Percentiles rank a stretch among this genome's conserved stretches.
phyloP scores from a whole-genome alignment of 2,113 vertebrate species.

The Epinephelus lanceolatus region DNA sequence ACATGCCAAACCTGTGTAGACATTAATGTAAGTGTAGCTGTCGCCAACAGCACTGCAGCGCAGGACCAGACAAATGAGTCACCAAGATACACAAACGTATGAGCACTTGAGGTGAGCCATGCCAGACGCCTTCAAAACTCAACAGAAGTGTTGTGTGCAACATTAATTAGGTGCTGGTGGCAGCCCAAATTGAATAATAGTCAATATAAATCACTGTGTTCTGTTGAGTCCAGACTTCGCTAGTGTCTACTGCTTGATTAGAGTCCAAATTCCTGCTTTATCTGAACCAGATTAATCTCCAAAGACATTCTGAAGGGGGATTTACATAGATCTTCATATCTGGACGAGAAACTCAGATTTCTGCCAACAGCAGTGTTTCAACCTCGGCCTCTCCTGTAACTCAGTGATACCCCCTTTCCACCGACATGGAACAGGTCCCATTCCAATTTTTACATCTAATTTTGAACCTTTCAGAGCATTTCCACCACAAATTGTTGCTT shows the following conservation, averaged over 20 bases:
- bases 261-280: background rate
- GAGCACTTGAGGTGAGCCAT: background rate
- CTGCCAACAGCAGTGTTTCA: background rate
- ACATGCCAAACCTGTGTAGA: slow-evolving; percentile 8
- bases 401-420: too few species aligned
- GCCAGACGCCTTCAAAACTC: background rate
- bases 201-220: background rate
- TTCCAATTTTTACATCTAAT: too few species aligned
- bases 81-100: background rate
- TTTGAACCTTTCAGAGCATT: too few species aligned
- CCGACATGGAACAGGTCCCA: too few species aligned
- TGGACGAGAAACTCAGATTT: background rate
- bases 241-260: background rate
- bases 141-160: background rate
- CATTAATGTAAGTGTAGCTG: background rate
- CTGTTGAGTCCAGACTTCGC: background rate
- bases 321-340: background rate
- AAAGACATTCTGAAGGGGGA: background rate
- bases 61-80: slow-evolving; percentile 17
- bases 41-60: background rate
- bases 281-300: background rate
- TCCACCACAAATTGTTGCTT: too few species aligned
- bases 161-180: slow-evolving; percentile 3
- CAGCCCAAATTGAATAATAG: background rate
- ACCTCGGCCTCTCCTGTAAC: background rate